These are phyloP conservation scores for Bolinopsis microptera DNA, from an alignment of 37 sponge, comb jelly and placozoan species.

Conservation along the genomic window DNA sequence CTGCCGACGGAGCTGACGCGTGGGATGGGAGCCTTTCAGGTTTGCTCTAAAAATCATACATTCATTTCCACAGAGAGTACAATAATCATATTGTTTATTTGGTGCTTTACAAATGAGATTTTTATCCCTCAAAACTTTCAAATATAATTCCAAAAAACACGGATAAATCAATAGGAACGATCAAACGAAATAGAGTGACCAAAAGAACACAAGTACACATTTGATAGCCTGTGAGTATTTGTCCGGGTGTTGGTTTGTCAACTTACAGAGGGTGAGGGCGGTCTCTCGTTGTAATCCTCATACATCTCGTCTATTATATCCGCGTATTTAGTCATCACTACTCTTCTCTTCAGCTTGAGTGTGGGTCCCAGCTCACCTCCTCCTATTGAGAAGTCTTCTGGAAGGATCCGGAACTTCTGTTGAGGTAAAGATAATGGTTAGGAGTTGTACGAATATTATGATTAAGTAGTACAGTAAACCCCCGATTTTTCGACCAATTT, in stretches of 20 bases:
- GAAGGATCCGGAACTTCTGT: slow-evolving; percentile 85
- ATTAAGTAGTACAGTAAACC: too few relatives aligned
- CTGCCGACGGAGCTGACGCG: background rate
- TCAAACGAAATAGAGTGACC: too few relatives aligned
- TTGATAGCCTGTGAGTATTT: too few relatives aligned
- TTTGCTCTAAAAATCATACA: background rate
- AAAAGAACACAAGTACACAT: too few relatives aligned
- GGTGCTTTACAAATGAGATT: too few relatives aligned
- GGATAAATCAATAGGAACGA: too few relatives aligned
- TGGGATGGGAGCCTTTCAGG: background rate
- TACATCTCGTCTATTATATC: slow-evolving; percentile 80
- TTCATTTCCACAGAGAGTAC: too few relatives aligned
- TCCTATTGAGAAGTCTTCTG: slow-evolving; percentile 75
- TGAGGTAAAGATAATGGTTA: background rate
- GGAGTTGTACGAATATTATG: background rate
- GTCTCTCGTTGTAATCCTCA: slow-evolving; percentile 13
- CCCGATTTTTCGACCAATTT: background rate
- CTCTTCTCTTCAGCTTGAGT: slow-evolving; percentile 83
- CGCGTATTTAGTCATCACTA: slow-evolving; percentile 79
- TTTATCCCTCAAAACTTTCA: too few relatives aligned
- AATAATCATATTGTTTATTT: too few relatives aligned
- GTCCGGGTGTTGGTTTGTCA: too few relatives aligned
- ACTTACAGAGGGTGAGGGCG: background rate
- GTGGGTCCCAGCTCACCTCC: slow-evolving; percentile 84
- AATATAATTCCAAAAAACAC: too few relatives aligned